Conservation (phyloP, 1,140 invertebrate species). For the Drosophila ficusphila region DNA sequence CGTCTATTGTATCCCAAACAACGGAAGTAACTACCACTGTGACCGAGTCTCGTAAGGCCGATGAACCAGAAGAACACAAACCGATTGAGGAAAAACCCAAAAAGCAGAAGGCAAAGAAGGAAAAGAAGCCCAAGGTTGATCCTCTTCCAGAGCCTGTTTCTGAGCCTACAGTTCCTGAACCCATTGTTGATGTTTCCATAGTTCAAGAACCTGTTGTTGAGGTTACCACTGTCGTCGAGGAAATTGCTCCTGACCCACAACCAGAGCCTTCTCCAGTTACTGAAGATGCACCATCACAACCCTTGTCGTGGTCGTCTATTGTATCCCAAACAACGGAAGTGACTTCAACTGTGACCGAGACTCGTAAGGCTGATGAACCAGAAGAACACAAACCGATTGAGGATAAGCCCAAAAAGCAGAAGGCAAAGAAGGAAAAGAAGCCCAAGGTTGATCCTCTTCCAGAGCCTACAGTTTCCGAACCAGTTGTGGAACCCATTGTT, state of each 20-base stretch:
- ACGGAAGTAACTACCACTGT: not conserved
- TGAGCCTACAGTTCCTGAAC: not conserved
- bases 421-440: conserved; percentile 36
- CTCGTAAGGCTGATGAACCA: not conserved
- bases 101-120: conserved; percentile 40
- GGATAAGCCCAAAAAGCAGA: conserved; percentile 48
- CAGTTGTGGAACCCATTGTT: conserved; percentile 2
- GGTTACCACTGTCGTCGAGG: not conserved
- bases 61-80: not conserved
- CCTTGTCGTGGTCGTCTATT: conserved; percentile 1
- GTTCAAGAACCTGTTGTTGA: not conserved
- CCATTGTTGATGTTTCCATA: not conserved
- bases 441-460: not conserved
- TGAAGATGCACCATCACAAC: not conserved
- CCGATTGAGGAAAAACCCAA: conserved; percentile 1
- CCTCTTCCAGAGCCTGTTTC: not conserved
- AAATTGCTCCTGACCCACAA: not conserved
- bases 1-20: conserved; percentile 8
- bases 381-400: not conserved
- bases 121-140: conserved; percentile 19
- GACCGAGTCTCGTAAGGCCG: not conserved
- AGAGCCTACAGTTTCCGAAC: not conserved
- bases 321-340: conserved; percentile 1
- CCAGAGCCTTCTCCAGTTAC: not conserved
- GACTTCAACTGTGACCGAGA: not conserved